These are phyloP conservation scores for Gisinianus flammeolus DNA, from an alignment of 2,888 invertebrate species.

Conservation along the genomic window DNA sequence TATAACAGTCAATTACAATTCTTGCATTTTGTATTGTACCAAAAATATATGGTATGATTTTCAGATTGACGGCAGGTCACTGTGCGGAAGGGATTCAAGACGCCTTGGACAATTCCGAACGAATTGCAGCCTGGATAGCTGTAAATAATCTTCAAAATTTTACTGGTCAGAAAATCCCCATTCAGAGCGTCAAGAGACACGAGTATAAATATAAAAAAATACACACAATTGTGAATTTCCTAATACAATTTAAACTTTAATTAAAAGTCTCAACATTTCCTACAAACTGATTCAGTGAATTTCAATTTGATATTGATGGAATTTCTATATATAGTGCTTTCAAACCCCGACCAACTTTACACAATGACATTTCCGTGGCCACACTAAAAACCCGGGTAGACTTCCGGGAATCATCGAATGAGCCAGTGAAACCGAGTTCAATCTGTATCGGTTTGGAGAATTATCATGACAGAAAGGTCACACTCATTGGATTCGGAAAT, in stretches of 20 bases:
- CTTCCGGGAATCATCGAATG: neutral
- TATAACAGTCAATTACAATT: neutral
- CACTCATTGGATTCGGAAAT: constrained; percentile 31
- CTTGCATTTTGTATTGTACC: neutral
- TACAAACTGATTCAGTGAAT: too few species aligned
- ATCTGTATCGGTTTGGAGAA: constrained; percentile 19
- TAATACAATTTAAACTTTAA: too few species aligned
- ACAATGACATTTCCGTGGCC: constrained; percentile 21
- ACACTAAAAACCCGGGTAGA: neutral
- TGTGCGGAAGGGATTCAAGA: constrained; percentile 17
- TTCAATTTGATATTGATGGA: too few species aligned
- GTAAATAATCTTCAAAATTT: neutral
- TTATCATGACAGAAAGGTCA: neutral
- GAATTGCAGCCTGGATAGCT: constrained; percentile 22
- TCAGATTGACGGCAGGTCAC: constrained; percentile 28
- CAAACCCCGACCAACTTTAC: constrained; percentile 12
- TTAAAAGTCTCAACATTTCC: too few species aligned
- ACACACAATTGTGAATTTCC: too few species aligned
- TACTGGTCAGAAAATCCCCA: constrained; percentile 2
- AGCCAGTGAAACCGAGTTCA: neutral
- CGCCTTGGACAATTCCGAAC: neutral
- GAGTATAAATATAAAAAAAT: too few species aligned
- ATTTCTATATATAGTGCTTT: constrained; percentile 20
- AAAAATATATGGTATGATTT: too few species aligned
- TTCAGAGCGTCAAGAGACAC: neutral